phyloP scores from a whole-genome alignment of 2,113 vertebrate genomes.

The Azemiops feae region DNA sequence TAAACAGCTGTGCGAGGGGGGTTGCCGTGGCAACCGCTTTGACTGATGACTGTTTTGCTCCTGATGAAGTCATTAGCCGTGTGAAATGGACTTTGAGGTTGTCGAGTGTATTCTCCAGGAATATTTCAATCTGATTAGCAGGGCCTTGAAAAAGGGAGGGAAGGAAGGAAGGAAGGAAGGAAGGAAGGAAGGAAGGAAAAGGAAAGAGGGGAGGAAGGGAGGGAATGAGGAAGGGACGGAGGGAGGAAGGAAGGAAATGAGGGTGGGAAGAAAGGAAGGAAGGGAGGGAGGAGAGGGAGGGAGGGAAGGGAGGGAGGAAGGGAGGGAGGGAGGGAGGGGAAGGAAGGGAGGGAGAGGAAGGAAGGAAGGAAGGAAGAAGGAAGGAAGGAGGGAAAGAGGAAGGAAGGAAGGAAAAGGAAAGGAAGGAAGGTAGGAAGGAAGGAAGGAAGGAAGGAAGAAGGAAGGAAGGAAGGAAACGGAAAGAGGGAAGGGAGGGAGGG shows the following conservation, averaged over 20 bases:
- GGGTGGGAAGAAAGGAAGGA: too few species aligned
- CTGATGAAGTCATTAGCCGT: conserved; percentile 81
- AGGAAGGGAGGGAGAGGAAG: too few species aligned
- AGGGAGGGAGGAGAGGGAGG: too few species aligned
- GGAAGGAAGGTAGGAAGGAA: background rate
- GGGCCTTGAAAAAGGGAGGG: conserved; percentile 36
- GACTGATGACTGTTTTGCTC: conserved; percentile 80
- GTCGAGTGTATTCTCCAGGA: conserved; percentile 82
- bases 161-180: too few species aligned
- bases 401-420: too few species aligned
- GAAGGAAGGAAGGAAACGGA: too few species aligned
- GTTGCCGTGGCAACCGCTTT: conserved; percentile 80
- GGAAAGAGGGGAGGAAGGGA: too few species aligned
- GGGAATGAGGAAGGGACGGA: background rate
- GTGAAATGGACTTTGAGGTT: conserved; percentile 82
- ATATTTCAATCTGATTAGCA: conserved; percentile 78
- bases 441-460: too few species aligned
- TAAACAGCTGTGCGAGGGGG: conserved; percentile 78
- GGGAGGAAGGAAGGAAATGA: accelerated
- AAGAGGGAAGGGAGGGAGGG: too few species aligned
- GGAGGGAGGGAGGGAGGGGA: too few species aligned
- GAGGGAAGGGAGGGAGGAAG: background rate
- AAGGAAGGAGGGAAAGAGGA: background rate
- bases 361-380: background rate
- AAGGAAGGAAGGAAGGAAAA: background rate